Percentiles rank a stretch among this genome's conserved stretches.
Conservation (phyloP, 2,113 vertebrate species). For the Macquaria ambigua region DNA sequence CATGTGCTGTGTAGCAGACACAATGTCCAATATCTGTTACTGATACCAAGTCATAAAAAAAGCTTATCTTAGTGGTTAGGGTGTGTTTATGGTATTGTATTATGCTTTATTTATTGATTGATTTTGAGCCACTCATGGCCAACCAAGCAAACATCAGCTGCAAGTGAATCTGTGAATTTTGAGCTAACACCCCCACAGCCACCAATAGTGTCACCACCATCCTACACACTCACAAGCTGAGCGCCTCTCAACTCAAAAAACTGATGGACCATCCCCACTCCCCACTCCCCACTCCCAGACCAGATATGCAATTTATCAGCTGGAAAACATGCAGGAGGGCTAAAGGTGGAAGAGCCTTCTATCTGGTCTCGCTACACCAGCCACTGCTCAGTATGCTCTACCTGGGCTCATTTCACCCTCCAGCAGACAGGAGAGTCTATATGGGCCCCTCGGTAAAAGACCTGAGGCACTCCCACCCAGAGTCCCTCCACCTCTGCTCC, state of each 20-base stretch:
- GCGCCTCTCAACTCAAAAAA: constrained; percentile 61
- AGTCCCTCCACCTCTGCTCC: constrained; percentile 67
- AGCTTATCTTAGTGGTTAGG: constrained; percentile 1
- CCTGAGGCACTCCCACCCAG: constrained; percentile 75
- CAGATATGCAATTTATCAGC: constrained; percentile 81
- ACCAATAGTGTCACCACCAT: constrained; percentile 37
- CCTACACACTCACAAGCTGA: constrained; percentile 56
- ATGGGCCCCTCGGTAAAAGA: constrained; percentile 69
- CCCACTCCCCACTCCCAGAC: constrained; percentile 56
- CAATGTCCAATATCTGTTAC: constrained; percentile 12
- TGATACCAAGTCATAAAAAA: constrained; percentile 7
- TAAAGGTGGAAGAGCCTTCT: constrained; percentile 75
- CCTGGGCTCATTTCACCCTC: constrained; percentile 86
- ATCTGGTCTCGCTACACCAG: constrained; percentile 74
- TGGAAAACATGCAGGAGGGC: constrained; percentile 79
- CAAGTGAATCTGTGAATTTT: constrained; percentile 52
- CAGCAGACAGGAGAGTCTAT: constrained; percentile 79
- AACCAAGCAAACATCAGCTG: constrained; percentile 54
- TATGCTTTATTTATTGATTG: constrained; percentile 56
- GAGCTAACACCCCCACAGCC: constrained; percentile 34
- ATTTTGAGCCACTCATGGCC: constrained; percentile 41
- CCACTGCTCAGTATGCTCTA: constrained; percentile 78
- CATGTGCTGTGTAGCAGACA: background rate
- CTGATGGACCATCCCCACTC: constrained; percentile 57
- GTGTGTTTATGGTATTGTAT: constrained; percentile 26